phyloP scores from a whole-genome alignment of 2,888 invertebrate genomes.

The Sympetrum striolatum region DNA sequence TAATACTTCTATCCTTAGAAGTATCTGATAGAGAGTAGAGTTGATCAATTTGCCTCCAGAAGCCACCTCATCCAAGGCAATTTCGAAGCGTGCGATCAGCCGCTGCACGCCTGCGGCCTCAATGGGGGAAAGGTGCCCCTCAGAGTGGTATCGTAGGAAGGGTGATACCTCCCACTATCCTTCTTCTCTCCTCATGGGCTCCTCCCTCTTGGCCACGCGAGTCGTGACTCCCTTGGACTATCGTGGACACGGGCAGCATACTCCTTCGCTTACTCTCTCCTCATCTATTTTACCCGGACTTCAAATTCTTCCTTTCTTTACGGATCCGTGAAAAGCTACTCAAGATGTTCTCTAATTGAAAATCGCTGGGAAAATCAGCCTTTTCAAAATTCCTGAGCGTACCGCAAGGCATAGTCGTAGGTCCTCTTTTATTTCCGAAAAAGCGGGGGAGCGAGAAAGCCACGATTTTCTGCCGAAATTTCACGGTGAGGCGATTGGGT shows the following conservation, averaged over 20 bases:
- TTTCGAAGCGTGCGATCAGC: neutral
- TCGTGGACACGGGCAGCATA: neutral
- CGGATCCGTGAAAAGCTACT: neutral
- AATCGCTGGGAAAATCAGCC: no score
- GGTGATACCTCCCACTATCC: neutral
- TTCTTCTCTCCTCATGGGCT: neutral
- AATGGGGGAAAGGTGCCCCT: neutral
- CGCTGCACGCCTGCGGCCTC: neutral
- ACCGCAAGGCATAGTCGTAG: no score
- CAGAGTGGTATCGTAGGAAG: neutral
- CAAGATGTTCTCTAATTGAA: no score
- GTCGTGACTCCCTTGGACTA: neutral
- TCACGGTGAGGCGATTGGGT: no score
- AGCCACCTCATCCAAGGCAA: neutral
- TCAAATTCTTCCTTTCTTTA: neutral
- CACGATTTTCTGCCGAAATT: no score
- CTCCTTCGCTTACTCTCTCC: neutral
- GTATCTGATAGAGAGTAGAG: neutral
- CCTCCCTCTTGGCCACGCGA: conserved; percentile 2
- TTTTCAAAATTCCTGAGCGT: no score
- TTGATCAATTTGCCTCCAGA: neutral
- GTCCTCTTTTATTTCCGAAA: no score
- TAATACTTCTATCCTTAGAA: neutral
- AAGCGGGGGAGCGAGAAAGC: no score
- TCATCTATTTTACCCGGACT: neutral